These are phyloP conservation scores for Spodoptera picta DNA, from an alignment of 2,888 invertebrate species.

Conservation along the genomic window DNA sequence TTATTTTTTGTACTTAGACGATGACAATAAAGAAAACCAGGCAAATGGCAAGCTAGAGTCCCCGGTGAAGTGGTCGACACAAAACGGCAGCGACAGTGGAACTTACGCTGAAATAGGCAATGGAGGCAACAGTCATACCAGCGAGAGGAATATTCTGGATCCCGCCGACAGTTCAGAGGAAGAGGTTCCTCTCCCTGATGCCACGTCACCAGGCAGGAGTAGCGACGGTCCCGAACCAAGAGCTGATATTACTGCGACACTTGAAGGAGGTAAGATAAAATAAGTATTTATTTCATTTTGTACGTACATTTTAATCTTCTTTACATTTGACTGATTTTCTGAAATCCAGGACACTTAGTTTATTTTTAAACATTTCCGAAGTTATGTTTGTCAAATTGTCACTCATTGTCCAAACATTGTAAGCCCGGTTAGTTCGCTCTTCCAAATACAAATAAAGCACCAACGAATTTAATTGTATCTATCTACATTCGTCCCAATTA, in stretches of 20 bases:
- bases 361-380: conserved; percentile 14
- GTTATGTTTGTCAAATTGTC: conserved; percentile 22
- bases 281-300: not conserved
- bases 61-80: conserved; percentile 83
- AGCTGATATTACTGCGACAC: conserved; percentile 83
- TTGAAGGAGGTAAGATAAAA: conserved; percentile 76
- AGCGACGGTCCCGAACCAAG: conserved; percentile 85
- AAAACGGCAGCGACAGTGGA: conserved; percentile 86
- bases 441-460: conserved; percentile 17
- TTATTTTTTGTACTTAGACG: conserved; percentile 63
- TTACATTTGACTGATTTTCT: not conserved
- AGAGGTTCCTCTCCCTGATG: conserved; percentile 83
- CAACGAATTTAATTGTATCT: conserved; percentile 20
- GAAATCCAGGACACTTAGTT: conserved; percentile 1
- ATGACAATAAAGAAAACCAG: conserved; percentile 87
- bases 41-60: conserved; percentile 85
- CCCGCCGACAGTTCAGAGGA: conserved; percentile 86
- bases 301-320: not conserved
- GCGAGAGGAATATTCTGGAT: conserved; percentile 83
- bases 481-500: conserved; percentile 37
- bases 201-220: conserved; percentile 84
- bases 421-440: not conserved
- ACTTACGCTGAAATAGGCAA: conserved; percentile 86
- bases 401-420: conserved; percentile 18
- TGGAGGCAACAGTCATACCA: conserved; percentile 80